A percentile compares a stretch with the other conserved stretches of the same genome.
phyloP scores from a whole-genome alignment of 2,113 vertebrate species.

The Paramisgurnus dabryanus region DNA sequence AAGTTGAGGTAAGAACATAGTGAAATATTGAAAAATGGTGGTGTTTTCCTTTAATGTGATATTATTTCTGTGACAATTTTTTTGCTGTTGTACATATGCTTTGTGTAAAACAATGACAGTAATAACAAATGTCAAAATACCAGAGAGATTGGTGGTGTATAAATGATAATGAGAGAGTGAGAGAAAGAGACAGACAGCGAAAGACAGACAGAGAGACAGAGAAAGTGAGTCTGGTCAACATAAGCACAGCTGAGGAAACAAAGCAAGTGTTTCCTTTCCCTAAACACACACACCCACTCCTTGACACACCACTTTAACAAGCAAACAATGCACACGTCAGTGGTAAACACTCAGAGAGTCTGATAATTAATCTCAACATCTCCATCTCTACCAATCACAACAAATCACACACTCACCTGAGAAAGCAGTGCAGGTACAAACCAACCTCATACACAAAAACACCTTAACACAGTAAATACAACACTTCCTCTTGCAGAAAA shows the following conservation, averaged over 20 bases:
- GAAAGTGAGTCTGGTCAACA: constrained; percentile 42
- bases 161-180: neutral
- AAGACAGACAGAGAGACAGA: neutral
- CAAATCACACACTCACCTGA: constrained; percentile 32
- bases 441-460: neutral
- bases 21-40: no score
- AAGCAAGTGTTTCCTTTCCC: constrained; percentile 28
- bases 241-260: constrained; percentile 58
- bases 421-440: neutral
- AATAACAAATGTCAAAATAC: constrained; percentile 1
- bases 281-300: neutral
- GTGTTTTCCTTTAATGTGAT: no score
- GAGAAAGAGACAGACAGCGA: no score
- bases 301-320: neutral
- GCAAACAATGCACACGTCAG: neutral
- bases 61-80: no score
- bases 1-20: no score
- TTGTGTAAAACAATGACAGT: neutral
- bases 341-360: neutral
- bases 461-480: constrained; percentile 9
- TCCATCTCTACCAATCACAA: neutral
- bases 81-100: no score
- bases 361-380: constrained; percentile 1
- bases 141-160: neutral
- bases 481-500: constrained; percentile 10